A percentile compares a stretch with the other conserved stretches of the same genome.
These are phyloP conservation scores for Sphaeramia orbicularis DNA, from an alignment of 2,797 vertebrate species.

Conservation along the genomic window DNA sequence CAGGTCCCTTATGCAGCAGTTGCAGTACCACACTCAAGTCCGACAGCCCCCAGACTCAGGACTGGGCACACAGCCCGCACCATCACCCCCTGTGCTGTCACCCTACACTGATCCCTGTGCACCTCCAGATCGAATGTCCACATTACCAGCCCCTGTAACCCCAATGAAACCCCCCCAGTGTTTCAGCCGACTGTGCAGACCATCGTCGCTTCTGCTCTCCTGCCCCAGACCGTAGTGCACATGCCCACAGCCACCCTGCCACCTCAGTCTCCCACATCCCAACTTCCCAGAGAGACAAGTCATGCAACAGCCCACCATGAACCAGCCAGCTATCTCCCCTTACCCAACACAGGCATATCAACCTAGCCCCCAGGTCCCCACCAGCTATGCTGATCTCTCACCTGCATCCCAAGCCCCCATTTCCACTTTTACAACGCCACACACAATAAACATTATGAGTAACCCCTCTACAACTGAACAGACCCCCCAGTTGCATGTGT, in stretches of 20 bases:
- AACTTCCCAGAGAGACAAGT: too few relatives aligned
- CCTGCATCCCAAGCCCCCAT: background rate
- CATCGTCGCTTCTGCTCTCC: too few relatives aligned
- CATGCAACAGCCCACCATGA: background rate
- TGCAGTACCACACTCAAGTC: background rate
- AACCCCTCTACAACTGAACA: conserved; percentile 2
- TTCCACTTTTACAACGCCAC: background rate
- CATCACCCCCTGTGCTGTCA: conserved; percentile 1
- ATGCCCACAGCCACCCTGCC: too few relatives aligned
- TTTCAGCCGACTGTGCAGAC: too few relatives aligned
- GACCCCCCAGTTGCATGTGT: conserved; percentile 12
- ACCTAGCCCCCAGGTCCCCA: conserved; percentile 4
- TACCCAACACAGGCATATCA: background rate
- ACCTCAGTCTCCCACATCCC: too few relatives aligned
- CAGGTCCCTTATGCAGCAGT: background rate
- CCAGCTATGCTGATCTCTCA: background rate
- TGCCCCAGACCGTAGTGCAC: too few relatives aligned
- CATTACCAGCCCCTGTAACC: too few relatives aligned
- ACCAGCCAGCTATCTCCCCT: background rate
- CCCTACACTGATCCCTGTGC: too few relatives aligned
- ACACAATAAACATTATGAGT: conserved; percentile 6
- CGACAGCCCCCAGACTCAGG: too few relatives aligned
- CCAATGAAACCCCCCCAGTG: too few relatives aligned
- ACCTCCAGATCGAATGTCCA: too few relatives aligned
- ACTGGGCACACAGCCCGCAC: background rate